Conservation (phyloP, 2,888 invertebrate genomes). For the Drosophila recens region DNA sequence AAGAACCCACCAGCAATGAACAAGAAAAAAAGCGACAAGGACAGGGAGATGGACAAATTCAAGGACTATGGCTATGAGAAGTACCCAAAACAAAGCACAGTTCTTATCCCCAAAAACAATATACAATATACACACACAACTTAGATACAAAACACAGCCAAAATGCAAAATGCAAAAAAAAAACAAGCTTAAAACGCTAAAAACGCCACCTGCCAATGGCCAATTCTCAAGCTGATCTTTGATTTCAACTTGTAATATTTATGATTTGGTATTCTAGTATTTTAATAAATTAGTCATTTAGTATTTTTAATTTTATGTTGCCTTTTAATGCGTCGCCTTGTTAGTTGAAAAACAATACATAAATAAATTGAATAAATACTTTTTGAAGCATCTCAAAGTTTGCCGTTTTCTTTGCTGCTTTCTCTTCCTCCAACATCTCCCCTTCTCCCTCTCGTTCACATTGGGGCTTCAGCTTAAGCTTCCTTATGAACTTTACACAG, state of each 20-base stretch:
- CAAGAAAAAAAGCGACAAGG: constrained; percentile 67
- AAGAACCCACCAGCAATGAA: constrained; percentile 63
- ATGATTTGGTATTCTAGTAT: constrained; percentile 1
- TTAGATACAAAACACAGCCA: constrained; percentile 21
- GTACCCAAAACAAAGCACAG: constrained; percentile 67
- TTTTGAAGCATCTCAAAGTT: constrained; percentile 27
- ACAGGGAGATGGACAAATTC: constrained; percentile 53
- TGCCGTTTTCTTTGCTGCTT: constrained; percentile 51
- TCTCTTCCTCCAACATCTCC: background rate
- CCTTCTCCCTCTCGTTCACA: background rate
- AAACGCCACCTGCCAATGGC: constrained; percentile 12
- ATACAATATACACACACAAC: constrained; percentile 5
- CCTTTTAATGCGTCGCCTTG: constrained; percentile 4
- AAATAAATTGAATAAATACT: constrained; percentile 39
- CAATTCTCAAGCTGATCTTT: constrained; percentile 27
- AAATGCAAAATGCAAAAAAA: background rate
- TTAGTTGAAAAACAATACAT: background rate
- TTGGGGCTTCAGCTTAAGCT: constrained; percentile 40
- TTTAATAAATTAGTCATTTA: constrained; percentile 1
- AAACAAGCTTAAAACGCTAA: background rate
- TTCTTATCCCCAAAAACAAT: constrained; percentile 9
- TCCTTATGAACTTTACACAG: constrained; percentile 13
- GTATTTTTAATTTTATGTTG: constrained; percentile 13
- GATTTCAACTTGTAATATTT: constrained; percentile 7
- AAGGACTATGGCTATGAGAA: constrained; percentile 77